Evolutionary conservation across 2,797 vertebrate genomes (phyloP).

Genomic region (Denticeps clupeoides): DNA sequence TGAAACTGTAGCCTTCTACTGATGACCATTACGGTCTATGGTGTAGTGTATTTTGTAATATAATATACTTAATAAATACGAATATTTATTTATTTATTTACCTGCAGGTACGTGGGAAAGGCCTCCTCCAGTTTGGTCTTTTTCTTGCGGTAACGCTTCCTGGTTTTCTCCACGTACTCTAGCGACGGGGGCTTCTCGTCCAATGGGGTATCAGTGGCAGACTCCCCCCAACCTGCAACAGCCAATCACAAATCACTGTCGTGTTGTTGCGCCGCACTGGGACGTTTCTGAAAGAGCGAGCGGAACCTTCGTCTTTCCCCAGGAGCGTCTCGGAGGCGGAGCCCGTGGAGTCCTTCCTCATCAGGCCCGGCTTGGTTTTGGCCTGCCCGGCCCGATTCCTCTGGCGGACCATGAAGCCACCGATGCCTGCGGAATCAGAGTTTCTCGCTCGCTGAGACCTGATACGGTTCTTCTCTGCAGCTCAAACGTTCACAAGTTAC

Average conservation of each 20-base stretch:
- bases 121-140: conserved; percentile 96
- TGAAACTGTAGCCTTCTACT: too few species aligned
- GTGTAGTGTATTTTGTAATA: too few species aligned
- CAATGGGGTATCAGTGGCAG: conserved; percentile 66
- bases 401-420: conserved; percentile 98
- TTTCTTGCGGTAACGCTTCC: conserved; percentile 94
- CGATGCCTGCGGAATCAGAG: conserved; percentile 67
- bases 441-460: conserved; percentile 15
- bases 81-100: too few species aligned
- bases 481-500: too few species aligned
- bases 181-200: conserved; percentile 71
- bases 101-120: conserved; percentile 92
- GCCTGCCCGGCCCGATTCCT: conserved; percentile 87
- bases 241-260: too few species aligned
- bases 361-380: conserved; percentile 78
- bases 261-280: too few species aligned
- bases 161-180: conserved; percentile 86
- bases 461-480: conserved; percentile 33
- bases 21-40: too few species aligned
- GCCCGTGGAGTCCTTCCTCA: conserved; percentile 89
- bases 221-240: conserved; percentile 82
- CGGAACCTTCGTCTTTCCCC: conserved; percentile 84
- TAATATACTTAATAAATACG: too few species aligned
- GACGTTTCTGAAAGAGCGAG: too few species aligned
- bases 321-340: conserved; percentile 77